Base-by-base conservation (phyloP, 2,888 invertebrate species). In the Mycalesis mineus region DNA sequence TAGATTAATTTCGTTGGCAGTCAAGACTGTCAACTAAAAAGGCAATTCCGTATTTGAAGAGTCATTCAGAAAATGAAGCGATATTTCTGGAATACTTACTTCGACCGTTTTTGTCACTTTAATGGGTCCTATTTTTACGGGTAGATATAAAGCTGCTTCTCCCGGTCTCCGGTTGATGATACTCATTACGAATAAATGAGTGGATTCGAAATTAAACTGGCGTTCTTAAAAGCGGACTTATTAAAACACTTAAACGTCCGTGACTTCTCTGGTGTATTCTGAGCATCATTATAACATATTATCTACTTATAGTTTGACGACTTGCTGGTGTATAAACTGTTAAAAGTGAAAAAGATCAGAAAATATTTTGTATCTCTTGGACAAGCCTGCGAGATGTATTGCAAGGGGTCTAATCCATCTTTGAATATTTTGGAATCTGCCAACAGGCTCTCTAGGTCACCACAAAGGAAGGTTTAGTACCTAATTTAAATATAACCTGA, bases 51-150 rank as follows among this genome's bases (percentile, higher is more conserved):
- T 11, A 31, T 51, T 40, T 51, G n/a, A 40, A 51, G 50, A 31
- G 40, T 28, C 40, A 47, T 51, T 40, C 51, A 51, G 51, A 41
- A 51, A 51, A 41, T 40, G 51, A 15, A 41, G 51, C 47, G 17
- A 49, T 49, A 49, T 39, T 28, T 31, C 22, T 29, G 15, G 28
- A 51, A 40, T 15, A 41, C 36, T 36, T 15, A 41, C 36, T 36
- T 11, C 36, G 29, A 40, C 14, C 29, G 11, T 40, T 29, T 51
- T 41, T 49, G 41, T 42, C 33, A 41, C 14, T 47, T 49, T 49
- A 42, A 55, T 55, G 41, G 28, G n/a, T 15, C 31, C 31, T 41
- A 33, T 41, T 55, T 49, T 41, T 11, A 42, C 36, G 28, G 28
- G 29, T 41, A 11, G 42, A 36, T 48, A 40, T 28, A 42, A 48